Conservation (phyloP, 1,140 invertebrate species). For the Oedothorax gibbosus region DNA sequence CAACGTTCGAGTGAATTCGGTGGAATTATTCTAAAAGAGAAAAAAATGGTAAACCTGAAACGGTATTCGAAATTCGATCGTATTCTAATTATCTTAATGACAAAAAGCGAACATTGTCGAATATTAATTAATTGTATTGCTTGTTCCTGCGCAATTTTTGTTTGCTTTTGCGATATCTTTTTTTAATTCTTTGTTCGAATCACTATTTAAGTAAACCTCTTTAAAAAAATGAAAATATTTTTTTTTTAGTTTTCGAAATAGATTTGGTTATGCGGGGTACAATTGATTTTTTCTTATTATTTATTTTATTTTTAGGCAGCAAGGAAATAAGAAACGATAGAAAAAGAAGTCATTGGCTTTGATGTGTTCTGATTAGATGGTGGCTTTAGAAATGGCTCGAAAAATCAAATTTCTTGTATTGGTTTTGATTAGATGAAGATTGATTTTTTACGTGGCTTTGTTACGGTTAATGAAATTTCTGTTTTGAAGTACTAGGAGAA, state of each 20-base stretch:
- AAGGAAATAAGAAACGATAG: background rate
- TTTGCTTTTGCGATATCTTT: constrained; percentile 13
- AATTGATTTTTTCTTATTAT: constrained; percentile 1
- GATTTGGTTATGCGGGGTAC: constrained; percentile 8
- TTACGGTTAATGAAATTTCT: constrained; percentile 46
- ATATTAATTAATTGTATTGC: constrained; percentile 49
- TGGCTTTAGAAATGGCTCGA: constrained; percentile 18
- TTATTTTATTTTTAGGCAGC: constrained; percentile 5
- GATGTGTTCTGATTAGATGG: constrained; percentile 41
- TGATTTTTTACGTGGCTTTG: constrained; percentile 27
- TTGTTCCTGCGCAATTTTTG: constrained; percentile 36
- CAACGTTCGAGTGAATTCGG: background rate
- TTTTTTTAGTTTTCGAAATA: background rate
- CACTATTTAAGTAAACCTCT: constrained; percentile 27
- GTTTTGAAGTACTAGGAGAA: background rate
- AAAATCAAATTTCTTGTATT: constrained; percentile 39
- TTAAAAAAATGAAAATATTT: background rate
- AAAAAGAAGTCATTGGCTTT: constrained; percentile 43
- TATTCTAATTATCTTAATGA: constrained; percentile 57
- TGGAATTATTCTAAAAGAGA: background rate
- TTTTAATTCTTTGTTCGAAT: constrained; percentile 12
- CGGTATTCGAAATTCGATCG: constrained; percentile 44
- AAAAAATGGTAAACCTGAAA: constrained; percentile 30
- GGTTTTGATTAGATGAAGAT: constrained; percentile 35
- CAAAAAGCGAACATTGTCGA: constrained; percentile 49